These are phyloP conservation scores for Catocala nupta DNA, from an alignment of 2,888 invertebrate genomes.

Conservation along the genomic window DNA sequence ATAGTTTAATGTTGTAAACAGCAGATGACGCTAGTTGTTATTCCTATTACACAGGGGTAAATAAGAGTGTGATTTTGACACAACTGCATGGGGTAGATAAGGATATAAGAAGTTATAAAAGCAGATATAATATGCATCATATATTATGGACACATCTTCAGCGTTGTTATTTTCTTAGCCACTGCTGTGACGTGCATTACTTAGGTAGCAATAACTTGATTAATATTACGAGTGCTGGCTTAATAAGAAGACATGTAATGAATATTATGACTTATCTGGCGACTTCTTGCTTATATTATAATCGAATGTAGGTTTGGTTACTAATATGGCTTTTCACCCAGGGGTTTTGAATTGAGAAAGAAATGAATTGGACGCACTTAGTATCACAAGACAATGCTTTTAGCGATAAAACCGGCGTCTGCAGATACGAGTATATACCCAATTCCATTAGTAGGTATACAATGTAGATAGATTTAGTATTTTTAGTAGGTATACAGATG, in stretches of 20 bases:
- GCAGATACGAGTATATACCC: no score
- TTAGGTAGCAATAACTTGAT: conserved; percentile 8
- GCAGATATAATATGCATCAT: background rate
- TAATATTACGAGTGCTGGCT: background rate
- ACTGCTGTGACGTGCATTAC: background rate
- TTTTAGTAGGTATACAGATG: no score
- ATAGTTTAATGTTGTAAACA: background rate
- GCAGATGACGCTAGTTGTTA: conserved; percentile 9
- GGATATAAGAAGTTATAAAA: background rate
- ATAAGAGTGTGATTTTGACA: background rate
- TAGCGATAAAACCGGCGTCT: no score
- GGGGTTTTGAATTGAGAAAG: no score
- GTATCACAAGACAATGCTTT: no score
- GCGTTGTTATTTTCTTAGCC: conserved; percentile 4
- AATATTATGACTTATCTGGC: background rate
- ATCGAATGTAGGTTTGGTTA: background rate
- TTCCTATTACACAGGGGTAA: background rate
- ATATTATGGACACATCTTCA: background rate
- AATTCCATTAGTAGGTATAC: no score
- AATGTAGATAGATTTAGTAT: no score
- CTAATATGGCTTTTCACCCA: no score
- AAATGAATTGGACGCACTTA: no score
- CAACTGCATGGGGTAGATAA: background rate
- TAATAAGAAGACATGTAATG: background rate
- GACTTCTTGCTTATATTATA: background rate